Evolutionary conservation across 2,113 vertebrate genomes (phyloP).

Genomic region (Protobothrops mucrosquamatus): DNA sequence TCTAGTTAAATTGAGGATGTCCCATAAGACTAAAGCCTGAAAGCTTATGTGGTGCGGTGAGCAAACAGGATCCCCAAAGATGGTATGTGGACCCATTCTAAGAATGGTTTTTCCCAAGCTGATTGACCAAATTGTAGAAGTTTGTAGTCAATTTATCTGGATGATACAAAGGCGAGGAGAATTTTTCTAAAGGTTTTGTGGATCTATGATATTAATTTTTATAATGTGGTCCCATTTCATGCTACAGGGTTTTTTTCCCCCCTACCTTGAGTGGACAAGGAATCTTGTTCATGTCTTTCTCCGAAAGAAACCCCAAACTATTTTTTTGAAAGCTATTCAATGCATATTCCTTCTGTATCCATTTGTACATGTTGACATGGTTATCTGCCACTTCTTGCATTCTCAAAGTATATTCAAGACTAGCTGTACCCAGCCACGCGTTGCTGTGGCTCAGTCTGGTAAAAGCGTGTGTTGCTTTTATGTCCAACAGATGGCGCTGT

Average conservation of each 20-base stretch:
- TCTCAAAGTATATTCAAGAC: background rate
- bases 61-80: background rate
- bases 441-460: too few species aligned
- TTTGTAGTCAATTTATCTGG: background rate
- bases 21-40: background rate
- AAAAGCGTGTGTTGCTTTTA: too few species aligned
- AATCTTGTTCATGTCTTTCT: background rate
- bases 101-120: background rate
- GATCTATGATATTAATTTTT: background rate
- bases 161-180: background rate
- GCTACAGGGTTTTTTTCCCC: background rate
- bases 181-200: background rate
- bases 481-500: too few species aligned
- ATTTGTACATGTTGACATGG: background rate
- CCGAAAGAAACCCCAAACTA: background rate
- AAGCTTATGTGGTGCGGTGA: too few species aligned
- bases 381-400: background rate
- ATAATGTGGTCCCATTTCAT: background rate
- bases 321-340: background rate
- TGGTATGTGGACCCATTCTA: background rate
- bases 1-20: background rate
- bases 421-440: too few species aligned
- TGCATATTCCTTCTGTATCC: background rate
- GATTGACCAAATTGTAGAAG: background rate
- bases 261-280: background rate